A percentile compares a stretch with the other conserved stretches of the same genome.
Conservation (phyloP, 2,113 vertebrate species). For the Notothenia rossii region DNA sequence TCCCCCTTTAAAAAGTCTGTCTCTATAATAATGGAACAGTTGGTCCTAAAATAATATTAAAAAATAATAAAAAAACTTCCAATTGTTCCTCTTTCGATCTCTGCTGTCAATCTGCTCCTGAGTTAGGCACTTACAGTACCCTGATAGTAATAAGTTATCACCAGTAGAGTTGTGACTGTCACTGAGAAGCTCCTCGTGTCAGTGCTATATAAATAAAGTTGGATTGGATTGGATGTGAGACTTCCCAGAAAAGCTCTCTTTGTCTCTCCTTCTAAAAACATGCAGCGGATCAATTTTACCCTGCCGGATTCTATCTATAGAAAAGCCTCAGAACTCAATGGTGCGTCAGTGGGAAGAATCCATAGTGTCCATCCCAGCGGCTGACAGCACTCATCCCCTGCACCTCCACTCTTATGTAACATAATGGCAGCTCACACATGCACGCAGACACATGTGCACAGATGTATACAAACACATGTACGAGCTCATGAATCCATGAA, state of each 20-base stretch:
- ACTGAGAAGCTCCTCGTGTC: too few relatives aligned
- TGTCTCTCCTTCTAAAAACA: conserved; percentile 1
- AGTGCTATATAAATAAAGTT: too few relatives aligned
- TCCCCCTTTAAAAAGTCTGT: too few relatives aligned
- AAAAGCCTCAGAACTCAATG: conserved; percentile 15
- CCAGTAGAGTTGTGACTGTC: neutral
- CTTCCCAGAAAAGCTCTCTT: neutral
- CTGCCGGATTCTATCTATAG: conserved; percentile 26
- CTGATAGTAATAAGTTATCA: neutral
- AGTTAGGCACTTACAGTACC: too few relatives aligned
- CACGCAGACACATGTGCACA: conserved; percentile 18
- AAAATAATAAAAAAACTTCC: too few relatives aligned
- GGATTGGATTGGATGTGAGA: too few relatives aligned
- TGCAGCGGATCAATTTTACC: conserved; percentile 22
- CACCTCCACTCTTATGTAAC: conserved; percentile 72
- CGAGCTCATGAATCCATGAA: neutral
- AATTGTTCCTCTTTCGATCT: neutral
- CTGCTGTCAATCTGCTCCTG: neutral
- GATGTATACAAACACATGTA: conserved; percentile 33
- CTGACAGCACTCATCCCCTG: conserved; percentile 42
- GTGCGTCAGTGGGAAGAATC: conserved; percentile 52
- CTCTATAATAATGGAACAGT: too few relatives aligned
- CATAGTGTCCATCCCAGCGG: conserved; percentile 56
- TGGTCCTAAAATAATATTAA: too few relatives aligned
- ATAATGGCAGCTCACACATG: conserved; percentile 22